Evolutionary conservation across 2,797 vertebrate genomes (phyloP), one percentile per base, ranked within the genome.

Genomic region (Danio tinwini): DNA sequence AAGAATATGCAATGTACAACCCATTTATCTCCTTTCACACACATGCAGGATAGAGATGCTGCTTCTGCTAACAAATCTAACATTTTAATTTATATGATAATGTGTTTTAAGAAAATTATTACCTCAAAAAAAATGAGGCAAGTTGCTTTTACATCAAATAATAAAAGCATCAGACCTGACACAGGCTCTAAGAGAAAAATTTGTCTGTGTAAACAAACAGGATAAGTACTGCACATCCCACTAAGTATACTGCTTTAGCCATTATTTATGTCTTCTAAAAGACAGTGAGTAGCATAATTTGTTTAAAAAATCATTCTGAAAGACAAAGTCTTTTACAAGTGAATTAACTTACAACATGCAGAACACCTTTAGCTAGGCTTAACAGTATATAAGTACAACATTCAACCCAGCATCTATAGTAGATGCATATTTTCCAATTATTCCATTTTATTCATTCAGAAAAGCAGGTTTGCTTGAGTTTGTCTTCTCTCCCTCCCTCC

Each of bases 81-180:
- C 50, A 45, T 29, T n/a, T n/a, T n/a, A 74, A 61, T 75, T 69
- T 45, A 7, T 39, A 50, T 14, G 19, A 59, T 49, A 49, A 58
- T 62, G 47, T 47, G 58, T 70, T 75, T 12, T 12, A 47, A 19
- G 3, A 44, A 68, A 59, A 80, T 0, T 13, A 10, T 29, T 6
- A 21, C 44, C 5, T 61, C 37, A 55, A 70, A 44, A 70, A 44
- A 69, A n/a, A 59, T 21, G 16, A 16, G 7, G 1, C 65, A 75
- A 16, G 56, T 39, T 47, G 42, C 55, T 65, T 5, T 62, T 49
- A 44, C 37, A 7, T 14, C 7, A 62, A 10, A 47, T 1, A 55
- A 45, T 47, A 1, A 45, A 37, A 67, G 16, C 13, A 16, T 21
- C 44, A 21, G 49, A 53, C 6, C 19, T 10, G 6, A 55, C 49